A percentile compares a stretch with the other conserved stretches of the same genome.
Evolutionary conservation across 1,140 invertebrate species (phyloP).

Genomic region (Bombus turneri): DNA sequence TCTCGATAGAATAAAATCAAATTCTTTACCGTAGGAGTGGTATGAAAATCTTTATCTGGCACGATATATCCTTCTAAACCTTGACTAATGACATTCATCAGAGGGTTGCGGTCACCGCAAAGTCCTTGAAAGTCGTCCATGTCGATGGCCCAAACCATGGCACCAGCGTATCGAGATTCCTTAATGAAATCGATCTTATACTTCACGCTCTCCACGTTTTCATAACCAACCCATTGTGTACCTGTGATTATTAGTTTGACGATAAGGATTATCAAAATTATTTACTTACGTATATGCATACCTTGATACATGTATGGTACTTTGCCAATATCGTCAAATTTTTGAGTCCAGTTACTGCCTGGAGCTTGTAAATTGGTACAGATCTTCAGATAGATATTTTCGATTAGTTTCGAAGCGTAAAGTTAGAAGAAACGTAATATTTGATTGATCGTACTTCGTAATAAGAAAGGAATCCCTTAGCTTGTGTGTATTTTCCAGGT

Average conservation of each 20-base stretch:
- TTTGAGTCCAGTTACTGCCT: constrained; percentile 87
- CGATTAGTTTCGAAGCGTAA: not conserved
- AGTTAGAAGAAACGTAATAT: not conserved
- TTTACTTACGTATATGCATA: constrained; percentile 51
- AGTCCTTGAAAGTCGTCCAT: constrained; percentile 93
- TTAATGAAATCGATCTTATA: constrained; percentile 95
- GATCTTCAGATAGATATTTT: constrained; percentile 84
- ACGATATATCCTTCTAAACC: constrained; percentile 90
- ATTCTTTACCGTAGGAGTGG: constrained; percentile 86
- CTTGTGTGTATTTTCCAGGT: constrained; percentile 92
- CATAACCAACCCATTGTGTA: constrained; percentile 96
- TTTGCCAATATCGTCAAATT: constrained; percentile 91
- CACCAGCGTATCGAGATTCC: constrained; percentile 90
- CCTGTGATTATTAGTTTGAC: constrained; percentile 70
- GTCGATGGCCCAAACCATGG: constrained; percentile 95
- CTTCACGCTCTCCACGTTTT: constrained; percentile 89
- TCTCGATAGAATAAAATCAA: not conserved
- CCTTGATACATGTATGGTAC: constrained; percentile 93
- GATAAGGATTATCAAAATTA: not conserved
- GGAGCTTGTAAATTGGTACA: constrained; percentile 88
- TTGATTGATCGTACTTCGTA: constrained; percentile 87
- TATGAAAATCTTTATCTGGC: constrained; percentile 85
- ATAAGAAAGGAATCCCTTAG: constrained; percentile 93
- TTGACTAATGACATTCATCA: constrained; percentile 88
- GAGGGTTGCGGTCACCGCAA: constrained; percentile 88